Base-by-base conservation (phyloP, 1,140 invertebrate genomes). In the Ceratina australensis region DNA sequence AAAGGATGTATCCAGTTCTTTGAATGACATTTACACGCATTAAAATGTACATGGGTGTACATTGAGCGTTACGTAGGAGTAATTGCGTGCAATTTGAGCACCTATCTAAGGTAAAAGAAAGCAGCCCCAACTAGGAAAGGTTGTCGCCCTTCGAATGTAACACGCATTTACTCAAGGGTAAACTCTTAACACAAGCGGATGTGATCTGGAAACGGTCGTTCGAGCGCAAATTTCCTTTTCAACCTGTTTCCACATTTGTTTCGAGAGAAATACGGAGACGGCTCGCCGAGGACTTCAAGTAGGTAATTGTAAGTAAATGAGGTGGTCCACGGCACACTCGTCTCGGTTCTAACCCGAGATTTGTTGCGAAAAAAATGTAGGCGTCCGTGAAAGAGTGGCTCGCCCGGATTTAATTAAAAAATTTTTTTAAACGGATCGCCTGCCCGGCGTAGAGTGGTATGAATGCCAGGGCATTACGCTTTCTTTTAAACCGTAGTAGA, bases 301-400 rank as follows among this genome's bases (percentile, higher is more conserved):
- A 68, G 54, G 64, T 47, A 76, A 76, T 76, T 68, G 73, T 69
- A 60, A 67, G 73, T 47, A 76, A 76, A 76, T 60, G 73, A 76
- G 73, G 33, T 20, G 73, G 65, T 33, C 15, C 26, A 4, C 2
- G 67, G 22, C 12, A 2, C 49, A 28, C 47, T 18, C 3, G 22
- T n/a, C 18, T 20, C 24, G 24, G 12, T 24, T 22, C 24, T 42
- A 42, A 42, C 28, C 47, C 16, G 47, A 61, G 59, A 52, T 49
- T 49, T 50, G 4, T 12, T 5, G 18, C 0, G 13, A n/a, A 33
- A 56, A 68, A 76, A 52, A 52, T 76, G 20, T 24, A n/a, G 60
- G 56, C 56, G 52, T 4, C 22, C 10, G 5, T 67, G 66, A 76
- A 60, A 47, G 8, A 33, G 24, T 59, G 24, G 56, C 42, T 60